Evolutionary conservation across 2,888 invertebrate genomes (phyloP).

Genomic region (Yponomeuta malinellus): DNA sequence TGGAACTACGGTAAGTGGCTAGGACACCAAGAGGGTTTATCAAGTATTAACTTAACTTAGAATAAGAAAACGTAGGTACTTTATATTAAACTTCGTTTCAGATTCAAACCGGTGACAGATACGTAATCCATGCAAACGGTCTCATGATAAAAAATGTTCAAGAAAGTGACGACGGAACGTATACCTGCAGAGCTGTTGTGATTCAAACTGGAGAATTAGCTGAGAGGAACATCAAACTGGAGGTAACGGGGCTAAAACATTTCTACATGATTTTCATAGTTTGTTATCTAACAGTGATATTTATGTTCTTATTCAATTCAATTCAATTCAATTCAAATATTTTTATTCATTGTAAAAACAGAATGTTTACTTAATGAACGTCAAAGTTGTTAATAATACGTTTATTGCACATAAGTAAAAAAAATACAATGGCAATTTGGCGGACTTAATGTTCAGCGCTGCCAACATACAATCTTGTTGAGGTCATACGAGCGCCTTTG

Average conservation of each 20-base stretch:
- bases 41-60: background rate
- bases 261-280: too few species aligned
- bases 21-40: background rate
- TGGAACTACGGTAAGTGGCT: constrained; percentile 76
- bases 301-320: too few species aligned
- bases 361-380: too few species aligned
- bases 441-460: too few species aligned
- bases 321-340: too few species aligned
- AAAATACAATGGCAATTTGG: too few species aligned
- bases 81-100: constrained; percentile 26
- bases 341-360: too few species aligned
- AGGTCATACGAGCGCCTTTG: too few species aligned
- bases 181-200: constrained; percentile 91
- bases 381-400: too few species aligned
- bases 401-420: too few species aligned
- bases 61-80: background rate
- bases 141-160: constrained; percentile 84
- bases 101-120: constrained; percentile 82
- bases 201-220: constrained; percentile 86
- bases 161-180: constrained; percentile 89
- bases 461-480: too few species aligned
- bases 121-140: constrained; percentile 84
- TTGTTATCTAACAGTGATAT: too few species aligned
- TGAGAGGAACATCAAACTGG: constrained; percentile 86
- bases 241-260: constrained; percentile 61